These are phyloP conservation scores for Euwallacea fornicatus DNA, from an alignment of 1,140 invertebrate species.

Conservation along the genomic window DNA sequence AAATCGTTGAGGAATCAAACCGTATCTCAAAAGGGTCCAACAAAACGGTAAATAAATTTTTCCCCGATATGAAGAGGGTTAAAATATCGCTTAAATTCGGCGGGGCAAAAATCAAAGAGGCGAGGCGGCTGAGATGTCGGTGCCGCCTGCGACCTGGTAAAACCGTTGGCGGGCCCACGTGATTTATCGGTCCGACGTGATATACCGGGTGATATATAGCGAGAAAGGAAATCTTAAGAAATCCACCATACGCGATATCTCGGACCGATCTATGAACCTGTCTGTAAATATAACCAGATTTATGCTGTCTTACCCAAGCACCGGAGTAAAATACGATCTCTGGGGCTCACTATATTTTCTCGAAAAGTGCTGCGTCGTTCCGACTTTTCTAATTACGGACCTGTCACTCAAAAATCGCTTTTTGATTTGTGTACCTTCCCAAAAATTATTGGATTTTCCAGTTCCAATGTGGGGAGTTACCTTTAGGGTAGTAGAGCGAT, in stretches of 20 bases:
- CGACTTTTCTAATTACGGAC: conserved; percentile 45
- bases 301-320: conserved; percentile 42
- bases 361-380: conserved; percentile 18
- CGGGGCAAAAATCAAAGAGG: conserved; percentile 30
- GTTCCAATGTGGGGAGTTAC: too few relatives aligned
- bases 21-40: conserved; percentile 27
- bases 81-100: conserved; percentile 39
- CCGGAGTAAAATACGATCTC: conserved; percentile 34
- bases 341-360: conserved; percentile 35
- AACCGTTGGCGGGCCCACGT: conserved; percentile 39
- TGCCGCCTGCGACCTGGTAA: conserved; percentile 46
- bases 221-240: conserved; percentile 44
- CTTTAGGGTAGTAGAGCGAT: too few relatives aligned
- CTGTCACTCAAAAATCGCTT: conserved; percentile 45
- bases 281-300: conserved; percentile 50
- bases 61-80: conserved; percentile 35
- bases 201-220: conserved; percentile 50
- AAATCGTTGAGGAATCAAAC: conserved; percentile 25
- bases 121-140: conserved; percentile 39
- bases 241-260: conserved; percentile 50
- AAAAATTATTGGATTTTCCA: neutral
- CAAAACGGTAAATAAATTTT: conserved; percentile 38
- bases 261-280: conserved; percentile 49
- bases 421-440: conserved; percentile 43
- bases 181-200: conserved; percentile 50